Base-by-base conservation (phyloP, 92 coral and sea anemone genomes). In the Muricea muricata region DNA sequence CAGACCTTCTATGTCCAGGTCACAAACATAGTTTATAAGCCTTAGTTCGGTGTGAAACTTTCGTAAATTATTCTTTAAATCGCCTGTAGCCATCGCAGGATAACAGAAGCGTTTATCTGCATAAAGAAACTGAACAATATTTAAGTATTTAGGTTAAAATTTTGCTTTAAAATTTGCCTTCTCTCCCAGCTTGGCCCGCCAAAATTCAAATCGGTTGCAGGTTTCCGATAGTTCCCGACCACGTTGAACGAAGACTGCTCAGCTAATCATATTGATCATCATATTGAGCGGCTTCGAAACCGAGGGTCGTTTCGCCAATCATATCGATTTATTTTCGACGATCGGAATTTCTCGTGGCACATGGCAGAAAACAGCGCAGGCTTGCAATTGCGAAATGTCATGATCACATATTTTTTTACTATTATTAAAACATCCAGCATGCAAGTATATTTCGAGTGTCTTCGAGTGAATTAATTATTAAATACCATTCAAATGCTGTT, bases 11-110 rank as follows among this genome's bases (percentile, higher is more conserved):
- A 97, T 66, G 65, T 97, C 96, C 37, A 94, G 76, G 28, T 39
- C 60, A 15, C 41, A 47, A 34, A 24, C 45, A 71, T 84, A 93
- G 83, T 89, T 86, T 71, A 93, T 75, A 74, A 85, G 93, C 79
- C 94, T 97, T 61, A 97, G 82, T 91, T 93, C 99, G n/a, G 88
- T 65, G 32, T 93, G 86, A 30, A 97, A 93, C 93, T 97, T 97
- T 25, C 99, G 93, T 45, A 97, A 91, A 46, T 97, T 97, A 72
- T 97, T 97, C 74, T 94, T 93, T 39, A 97, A 82, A 74, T 97
- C 99, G 55, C 99, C 99, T 23, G 99, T 97, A 39, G 99, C 72
- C 99, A 97, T 97, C 57, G 56, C 74, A 30, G 20, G 28, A 66
- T 10, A 34, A 14, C n/a, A n/a, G n/a, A n/a, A n/a, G n/a, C n/a